Evolutionary conservation across 2,797 vertebrate genomes (phyloP), one percentile per base, ranked within the genome.

Genomic region (Miopithecus talapoin): DNA sequence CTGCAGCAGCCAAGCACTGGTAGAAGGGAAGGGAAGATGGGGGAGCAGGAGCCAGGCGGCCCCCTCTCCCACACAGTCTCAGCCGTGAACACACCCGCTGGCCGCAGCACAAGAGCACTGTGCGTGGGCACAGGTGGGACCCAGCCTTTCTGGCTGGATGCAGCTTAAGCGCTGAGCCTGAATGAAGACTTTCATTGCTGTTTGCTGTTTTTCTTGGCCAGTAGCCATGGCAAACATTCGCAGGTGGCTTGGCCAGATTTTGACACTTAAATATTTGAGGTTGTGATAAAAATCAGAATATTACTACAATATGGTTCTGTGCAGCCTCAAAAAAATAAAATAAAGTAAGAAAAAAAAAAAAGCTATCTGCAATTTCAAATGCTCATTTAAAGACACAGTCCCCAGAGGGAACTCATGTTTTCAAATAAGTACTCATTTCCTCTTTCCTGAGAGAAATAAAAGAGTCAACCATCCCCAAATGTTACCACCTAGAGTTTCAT

Each of bases 261-360:
- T 99, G 99, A 99, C 98, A 99, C 99, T 99, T 99, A 99, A 99
- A 99, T 99, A 99, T 99, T 99, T 99, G 98, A 98, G 99, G 99
- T 99, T 98, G 98, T 98, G 99, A 99, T 99, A 99, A 99, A 99
- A 99, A 99, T 99, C 99, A 99, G 99, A 99, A 98, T 99, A 99
- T 99, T 99, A 98, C 98, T 99, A 98, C 99, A 99, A 99, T 98
- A 99, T 99, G 98, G 98, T 98, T 98, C 99, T 98, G 94, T 98
- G 98, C 95, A 99, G 98, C 97, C 98, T 98, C 98, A 97, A 90
- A 57, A 90, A 81, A 97, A 22, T 97, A 98, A 95, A 97, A 46
- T 14, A 98, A 97, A 97, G 97, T 72, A 90, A 83, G 97, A 97
- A 97, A 98, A 76, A 48, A 61, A 81, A 81, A 85, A 97, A 97